Evolutionary conservation across 2,113 vertebrate species (phyloP).

Genomic region (Tauraco erythrolophus): DNA sequence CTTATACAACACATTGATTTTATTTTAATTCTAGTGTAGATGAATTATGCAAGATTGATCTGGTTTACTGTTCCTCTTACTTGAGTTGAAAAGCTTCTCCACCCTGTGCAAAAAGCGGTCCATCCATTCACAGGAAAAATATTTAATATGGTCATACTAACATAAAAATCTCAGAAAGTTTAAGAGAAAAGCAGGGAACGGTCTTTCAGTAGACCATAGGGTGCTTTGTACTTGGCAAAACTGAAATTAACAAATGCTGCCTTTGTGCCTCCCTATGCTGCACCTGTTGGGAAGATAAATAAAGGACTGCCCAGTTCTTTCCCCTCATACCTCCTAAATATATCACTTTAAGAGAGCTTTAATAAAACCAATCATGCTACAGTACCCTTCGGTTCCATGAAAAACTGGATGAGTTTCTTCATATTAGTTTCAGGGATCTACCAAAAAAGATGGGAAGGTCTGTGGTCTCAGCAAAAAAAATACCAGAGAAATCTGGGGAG

Average conservation of each 20-base stretch:
- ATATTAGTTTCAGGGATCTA: neutral
- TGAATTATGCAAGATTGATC: neutral
- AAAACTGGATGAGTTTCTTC: neutral
- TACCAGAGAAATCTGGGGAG: neutral
- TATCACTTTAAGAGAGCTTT: constrained; percentile 71
- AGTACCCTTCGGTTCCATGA: neutral
- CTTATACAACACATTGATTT: neutral
- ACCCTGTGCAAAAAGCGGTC: neutral
- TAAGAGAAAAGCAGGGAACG: neutral
- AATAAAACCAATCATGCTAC: neutral
- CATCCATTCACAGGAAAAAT: neutral
- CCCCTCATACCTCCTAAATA: constrained; percentile 77
- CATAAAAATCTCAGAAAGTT: neutral
- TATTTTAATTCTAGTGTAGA: neutral
- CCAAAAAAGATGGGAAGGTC: neutral
- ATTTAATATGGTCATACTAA: neutral
- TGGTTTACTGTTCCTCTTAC: neutral
- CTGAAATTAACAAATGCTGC: constrained; percentile 47
- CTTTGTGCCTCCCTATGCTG: constrained; percentile 61
- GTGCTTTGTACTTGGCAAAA: constrained; percentile 63
- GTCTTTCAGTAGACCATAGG: neutral
- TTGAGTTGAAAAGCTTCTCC: neutral
- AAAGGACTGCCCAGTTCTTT: constrained; percentile 77
- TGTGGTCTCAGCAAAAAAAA: neutral
- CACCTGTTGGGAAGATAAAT: constrained; percentile 85